Evolutionary conservation across 2,888 invertebrate genomes (phyloP), one percentile per base, ranked within the genome.

Genomic region (Amorpha juglandis): DNA sequence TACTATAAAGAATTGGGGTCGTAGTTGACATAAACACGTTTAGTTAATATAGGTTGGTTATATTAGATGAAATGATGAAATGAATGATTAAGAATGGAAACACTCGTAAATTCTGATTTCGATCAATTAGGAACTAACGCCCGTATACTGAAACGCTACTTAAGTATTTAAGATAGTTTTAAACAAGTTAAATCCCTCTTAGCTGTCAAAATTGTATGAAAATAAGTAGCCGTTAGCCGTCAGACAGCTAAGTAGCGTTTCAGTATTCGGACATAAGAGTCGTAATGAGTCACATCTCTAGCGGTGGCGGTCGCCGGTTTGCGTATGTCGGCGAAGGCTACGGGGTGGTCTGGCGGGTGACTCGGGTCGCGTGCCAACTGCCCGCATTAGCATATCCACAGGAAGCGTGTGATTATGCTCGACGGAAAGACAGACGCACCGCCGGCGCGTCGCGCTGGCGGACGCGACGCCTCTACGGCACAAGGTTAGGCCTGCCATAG

Each of bases 371-470:
- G 91, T 92, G 92, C 84, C 79, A 67, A 58, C 69, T 68, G 70
- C 64, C 69, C 68, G 69, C 78, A 92, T 92, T 91, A 87, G 82
- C 91, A 90, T 90, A 85, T 80, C 78, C 83, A 78, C 82, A 86
- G 89, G 89, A 88, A 89, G 84, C 82, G 77, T 81, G 81, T 80
- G 85, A 88, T 89, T 88, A 88, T 78, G 77, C 74, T 74, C 74
- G 72, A 76, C 78, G 79, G 84, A 81, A 81, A 86, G 84, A 82
- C 86, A 80, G 86, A 86, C 84, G 83, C 82, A 79, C 78, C 48
- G 62, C 66, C 67, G 50, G n/a, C n/a, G n/a, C n/a, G n/a, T n/a
- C n/a, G n/a, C 48, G 48, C 16, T 16, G 19, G 63, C 69, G 19
- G 64, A 51, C 69, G 71, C 72, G 70, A 74, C 76, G 77, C 75